Evolutionary conservation across 2,797 vertebrate species (phyloP), one percentile per base, ranked within the genome.

Genomic region (Trachops cirrhosus): DNA sequence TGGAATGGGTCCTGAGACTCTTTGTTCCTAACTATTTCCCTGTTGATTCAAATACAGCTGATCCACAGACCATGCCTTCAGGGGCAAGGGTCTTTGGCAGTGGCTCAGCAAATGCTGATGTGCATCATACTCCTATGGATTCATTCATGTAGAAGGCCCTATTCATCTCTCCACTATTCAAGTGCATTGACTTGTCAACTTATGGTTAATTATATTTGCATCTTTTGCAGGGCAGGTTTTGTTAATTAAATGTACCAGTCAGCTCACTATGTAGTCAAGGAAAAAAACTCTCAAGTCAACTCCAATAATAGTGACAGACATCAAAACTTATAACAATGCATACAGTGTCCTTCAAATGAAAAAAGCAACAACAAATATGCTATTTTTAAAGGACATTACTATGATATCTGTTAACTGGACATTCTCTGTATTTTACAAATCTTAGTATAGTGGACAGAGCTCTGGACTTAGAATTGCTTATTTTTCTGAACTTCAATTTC

Each of bases 171-270:
- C 57, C 48, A 57, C 71, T 79, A 67, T 70, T 80, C 44, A 84
- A 87, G 86, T n/a, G 83, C 95, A 93, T 92, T 97, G 96, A 96
- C 97, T 97, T 98, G 96, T 97, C 97, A 98, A 91, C 91, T 96
- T 96, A 96, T 97, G 97, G 97, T 97, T 96, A 97, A 98, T 97
- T 96, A 97, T 96, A 95, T 97, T 97, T 98, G 97, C 96, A 97
- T 97, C 96, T 98, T 97, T 98, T 84, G 73, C 84, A 95, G 95
- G 96, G 98, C 86, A 97, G 95, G 96, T 97, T 98, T 98, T 95
- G 94, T 98, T 98, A 98, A 98, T 98, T 98, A 98, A 98, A 98
- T 96, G 96, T 98, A 97, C 95, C 96, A 97, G 96, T 97, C 96
- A 96, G 95, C 88, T 97, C 97, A 97, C 98, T 97, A 97, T 96